Conservation (phyloP, 2,888 invertebrate species). For the Adelognathus sp. region DNA sequence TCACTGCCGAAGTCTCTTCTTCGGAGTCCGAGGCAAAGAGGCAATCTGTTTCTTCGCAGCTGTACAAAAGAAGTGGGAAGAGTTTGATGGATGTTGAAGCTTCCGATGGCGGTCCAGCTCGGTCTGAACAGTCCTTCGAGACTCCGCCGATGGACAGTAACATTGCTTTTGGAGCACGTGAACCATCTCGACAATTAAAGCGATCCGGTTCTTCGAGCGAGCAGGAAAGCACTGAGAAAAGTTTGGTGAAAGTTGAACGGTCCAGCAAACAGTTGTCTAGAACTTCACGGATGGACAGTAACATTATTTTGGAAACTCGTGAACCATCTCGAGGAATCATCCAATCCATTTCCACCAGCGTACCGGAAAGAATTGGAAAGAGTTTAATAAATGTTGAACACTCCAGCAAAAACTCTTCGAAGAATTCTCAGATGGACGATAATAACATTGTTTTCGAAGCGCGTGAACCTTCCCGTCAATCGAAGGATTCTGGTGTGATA, state of each 20-base stretch:
- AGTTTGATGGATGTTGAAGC: background rate
- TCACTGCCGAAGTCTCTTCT: background rate
- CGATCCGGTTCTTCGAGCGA: no score
- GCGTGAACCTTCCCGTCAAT: background rate
- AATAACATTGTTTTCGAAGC: background rate
- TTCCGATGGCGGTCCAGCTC: no score
- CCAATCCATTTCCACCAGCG: background rate
- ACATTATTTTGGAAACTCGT: no score
- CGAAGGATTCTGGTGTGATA: background rate
- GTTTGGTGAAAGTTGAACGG: no score
- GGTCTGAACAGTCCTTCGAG: no score
- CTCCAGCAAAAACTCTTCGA: background rate
- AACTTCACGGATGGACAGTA: no score
- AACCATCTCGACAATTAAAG: no score
- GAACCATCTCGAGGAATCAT: no score
- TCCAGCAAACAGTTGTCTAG: no score
- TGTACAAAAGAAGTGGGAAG: background rate
- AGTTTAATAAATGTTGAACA: background rate
- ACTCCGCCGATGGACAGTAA: no score
- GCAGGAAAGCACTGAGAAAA: no score
- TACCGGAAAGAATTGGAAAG: background rate
- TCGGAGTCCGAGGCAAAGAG: background rate
- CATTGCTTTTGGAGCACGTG: no score
- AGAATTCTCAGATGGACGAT: background rate
- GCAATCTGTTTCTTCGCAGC: background rate